Conservation (phyloP, 2,113 vertebrate genomes). For the Gavia stellata region DNA sequence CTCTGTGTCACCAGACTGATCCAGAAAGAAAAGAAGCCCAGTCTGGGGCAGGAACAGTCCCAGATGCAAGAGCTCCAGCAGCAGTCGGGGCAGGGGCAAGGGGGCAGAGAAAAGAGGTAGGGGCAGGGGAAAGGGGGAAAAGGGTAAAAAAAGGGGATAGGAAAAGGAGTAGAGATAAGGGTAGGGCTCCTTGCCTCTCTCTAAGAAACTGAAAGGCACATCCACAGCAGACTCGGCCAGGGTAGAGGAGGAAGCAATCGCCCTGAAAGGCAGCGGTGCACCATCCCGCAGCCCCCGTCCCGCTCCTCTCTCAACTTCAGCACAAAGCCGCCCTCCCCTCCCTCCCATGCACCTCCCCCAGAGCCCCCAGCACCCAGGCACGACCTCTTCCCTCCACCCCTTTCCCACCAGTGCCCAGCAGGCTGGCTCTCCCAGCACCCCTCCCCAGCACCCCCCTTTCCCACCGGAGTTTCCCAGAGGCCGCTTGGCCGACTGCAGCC, state of each 20-base stretch:
- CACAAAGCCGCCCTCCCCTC: not conserved
- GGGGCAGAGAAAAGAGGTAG: not conserved
- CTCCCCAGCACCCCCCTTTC: not conserved
- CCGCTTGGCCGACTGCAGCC: not conserved
- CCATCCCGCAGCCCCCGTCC: not conserved
- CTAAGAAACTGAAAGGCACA: not conserved
- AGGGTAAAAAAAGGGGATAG: not conserved
- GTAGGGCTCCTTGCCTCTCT: not conserved
- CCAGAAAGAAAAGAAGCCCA: not conserved
- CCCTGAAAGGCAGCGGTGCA: no score
- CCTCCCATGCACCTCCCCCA: rapidly evolving
- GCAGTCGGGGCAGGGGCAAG: not conserved
- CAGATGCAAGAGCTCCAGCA: not conserved
- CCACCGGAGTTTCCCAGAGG: not conserved
- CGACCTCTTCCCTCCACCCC: not conserved
- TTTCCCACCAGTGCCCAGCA: rapidly evolving
- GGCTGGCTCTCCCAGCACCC: not conserved
- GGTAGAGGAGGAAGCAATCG: not conserved
- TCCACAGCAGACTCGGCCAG: not conserved
- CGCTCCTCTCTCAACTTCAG: not conserved
- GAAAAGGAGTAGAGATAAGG: not conserved
- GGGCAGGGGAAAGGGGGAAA: not conserved
- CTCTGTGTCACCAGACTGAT: not conserved
- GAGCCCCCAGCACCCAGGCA: not conserved
- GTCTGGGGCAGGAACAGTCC: not conserved